Evolutionary conservation across 2,888 invertebrate genomes (phyloP), one percentile per base, ranked within the genome.

Genomic region (Troilus luridus): DNA sequence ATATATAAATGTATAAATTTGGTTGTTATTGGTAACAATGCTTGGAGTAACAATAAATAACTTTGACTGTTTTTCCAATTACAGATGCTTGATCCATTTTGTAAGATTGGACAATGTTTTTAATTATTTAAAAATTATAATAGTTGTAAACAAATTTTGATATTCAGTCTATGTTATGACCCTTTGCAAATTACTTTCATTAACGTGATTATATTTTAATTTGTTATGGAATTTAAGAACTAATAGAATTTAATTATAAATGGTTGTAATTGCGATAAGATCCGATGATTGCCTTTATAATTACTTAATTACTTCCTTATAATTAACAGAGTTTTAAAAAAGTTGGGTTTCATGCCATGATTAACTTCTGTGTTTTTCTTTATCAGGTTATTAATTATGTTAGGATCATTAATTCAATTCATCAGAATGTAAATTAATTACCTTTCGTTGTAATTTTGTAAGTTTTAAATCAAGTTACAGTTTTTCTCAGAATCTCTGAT

Each of bases 381-480:
- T 19, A 77, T 41, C 72, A 27, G 27, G 72, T 21, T 24, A 67
- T 67, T 67, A 67, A 67, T 67, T 67, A 67, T 24, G 67, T 24
- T 67, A 10, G 67, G 10, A 77, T 77, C 41, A 77, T 41, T 41
- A 27, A 77, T 77, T 77, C 41, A 41, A 17, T 41, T 77, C 72
- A 77, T 77, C 72, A 77, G 72, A 41, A 41, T 77, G 14, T 77
- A 27, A 77, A 77, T 77, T 27, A 77, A 77, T 77, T 77, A 41
- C 17, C 41, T 41, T 41, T 19, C 17, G 7, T 41, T 19, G 72
- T 41, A 77, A 77, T 41, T 77, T 77, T 77, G 24, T 67, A 77
- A 77, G 27, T 77, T 77, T 77, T 77, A 12, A 77, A 77, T 41
- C 12, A 19, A 77, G 72, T 41, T 77, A 8, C 6, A 17, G 12